Evolutionary conservation across 2,888 invertebrate species (phyloP), one percentile per base, ranked within the genome.

Genomic region (Xestia rhomboidea): DNA sequence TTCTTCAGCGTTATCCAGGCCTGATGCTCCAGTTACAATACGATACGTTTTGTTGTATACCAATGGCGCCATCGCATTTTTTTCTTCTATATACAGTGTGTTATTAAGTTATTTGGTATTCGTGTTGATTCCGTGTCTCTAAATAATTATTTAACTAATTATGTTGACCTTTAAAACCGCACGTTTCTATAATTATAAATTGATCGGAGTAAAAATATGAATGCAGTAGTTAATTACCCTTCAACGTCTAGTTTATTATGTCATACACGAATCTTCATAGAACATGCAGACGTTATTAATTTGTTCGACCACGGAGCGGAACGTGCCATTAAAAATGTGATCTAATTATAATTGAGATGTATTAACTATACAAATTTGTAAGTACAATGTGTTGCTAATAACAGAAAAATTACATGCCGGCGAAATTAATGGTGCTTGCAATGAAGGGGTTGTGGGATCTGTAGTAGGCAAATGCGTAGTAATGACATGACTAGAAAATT

Each of bases 351-450:
- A 81, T 84, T 78, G 79, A 84, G 68, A 84, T 68, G 68, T 79
- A 86, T 86, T 85, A 84, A 89, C 86, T 83, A 85, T 81, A 85
- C 73, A 77, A 81, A 87, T 81, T 88, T 79, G 76, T 79, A 77
- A 81, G 83, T 84, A 83, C 79, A 84, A 85, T 80, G 81, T 85
- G 85, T 76, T 76, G 79, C 68, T 86, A 88, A 89, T 87, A 82
- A 79, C 77, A 81, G 81, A 85, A 89, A 88, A 89, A 88, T 85
- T 90, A 88, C 81, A 85, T 73, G 79, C 81, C 82, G 77, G 85
- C 57, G 68, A 82, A 89, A 88, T 87, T 89, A 89, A 91, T 90
- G 88, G 84, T 83, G 82, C 88, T 85, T 87, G 86, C 80, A 89
- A 87, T 77, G 77, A 46, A 81, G 73, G 85, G 86, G 77, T 79